phyloP scores from a whole-genome alignment of 2,113 vertebrate genomes.

The Natator depressus region DNA sequence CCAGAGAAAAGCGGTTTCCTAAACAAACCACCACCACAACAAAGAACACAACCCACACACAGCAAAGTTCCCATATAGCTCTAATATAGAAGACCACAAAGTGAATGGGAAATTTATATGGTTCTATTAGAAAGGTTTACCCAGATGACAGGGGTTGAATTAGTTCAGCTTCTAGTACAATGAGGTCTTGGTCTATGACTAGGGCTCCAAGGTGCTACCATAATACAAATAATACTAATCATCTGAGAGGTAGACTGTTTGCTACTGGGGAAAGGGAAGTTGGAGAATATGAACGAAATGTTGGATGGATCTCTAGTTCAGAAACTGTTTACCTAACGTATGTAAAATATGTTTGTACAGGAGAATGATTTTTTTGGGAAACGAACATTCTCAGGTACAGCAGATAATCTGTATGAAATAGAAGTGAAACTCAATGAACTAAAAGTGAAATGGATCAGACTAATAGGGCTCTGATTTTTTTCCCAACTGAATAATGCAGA shows the following conservation, averaged over 20 bases:
- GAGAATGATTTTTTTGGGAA: slow-evolving; percentile 23
- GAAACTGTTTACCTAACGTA: background rate
- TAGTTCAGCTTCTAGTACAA: background rate
- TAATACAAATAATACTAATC: background rate
- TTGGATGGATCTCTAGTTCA: slow-evolving; percentile 19
- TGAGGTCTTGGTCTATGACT: background rate
- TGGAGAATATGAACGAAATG: slow-evolving; percentile 12
- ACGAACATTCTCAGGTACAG: slow-evolving; percentile 27
- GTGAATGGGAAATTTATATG: background rate
- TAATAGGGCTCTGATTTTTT: slow-evolving; percentile 35
- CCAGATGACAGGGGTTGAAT: background rate
- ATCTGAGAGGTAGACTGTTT: background rate
- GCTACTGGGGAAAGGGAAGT: background rate
- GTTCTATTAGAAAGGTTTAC: background rate
- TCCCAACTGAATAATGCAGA: slow-evolving; percentile 51
- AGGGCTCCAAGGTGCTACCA: background rate
- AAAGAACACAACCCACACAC: background rate
- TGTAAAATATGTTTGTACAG: slow-evolving; percentile 1
- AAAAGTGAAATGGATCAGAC: slow-evolving; percentile 64
- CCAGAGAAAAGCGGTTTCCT: background rate
- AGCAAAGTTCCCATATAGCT: background rate
- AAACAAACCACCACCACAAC: background rate
- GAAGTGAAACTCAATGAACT: background rate
- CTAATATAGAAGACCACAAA: background rate
- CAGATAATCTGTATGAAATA: slow-evolving; percentile 55